Percentiles rank a stretch among this genome's conserved stretches.
These are phyloP conservation scores for Clistopyga incitator DNA, from an alignment of 2,888 invertebrate genomes.

Conservation along the genomic window DNA sequence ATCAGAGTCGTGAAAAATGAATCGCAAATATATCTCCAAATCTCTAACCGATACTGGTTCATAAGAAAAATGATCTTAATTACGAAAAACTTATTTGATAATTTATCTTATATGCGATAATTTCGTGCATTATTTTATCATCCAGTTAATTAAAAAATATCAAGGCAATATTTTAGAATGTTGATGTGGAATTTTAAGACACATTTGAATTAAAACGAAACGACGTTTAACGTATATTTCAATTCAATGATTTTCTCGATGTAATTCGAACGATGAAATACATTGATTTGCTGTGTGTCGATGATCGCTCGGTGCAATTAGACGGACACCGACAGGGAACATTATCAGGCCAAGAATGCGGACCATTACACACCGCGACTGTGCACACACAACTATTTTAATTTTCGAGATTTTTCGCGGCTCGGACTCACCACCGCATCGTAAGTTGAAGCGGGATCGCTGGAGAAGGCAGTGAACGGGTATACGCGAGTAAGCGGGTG, in stretches of 20 bases:
- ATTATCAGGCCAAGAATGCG: conserved; percentile 69
- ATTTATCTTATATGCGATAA: too few species aligned
- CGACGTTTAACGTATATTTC: not conserved
- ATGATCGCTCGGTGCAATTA: not conserved
- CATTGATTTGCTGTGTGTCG: conserved; percentile 1
- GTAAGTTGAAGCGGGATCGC: conserved; percentile 23
- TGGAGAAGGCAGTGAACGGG: conserved; percentile 13
- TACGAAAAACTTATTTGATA: not conserved
- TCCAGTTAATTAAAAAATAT: not conserved
- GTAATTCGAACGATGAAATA: not conserved
- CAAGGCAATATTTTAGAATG: not conserved
- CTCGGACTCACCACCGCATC: conserved; percentile 16
- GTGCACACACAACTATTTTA: conserved; percentile 68
- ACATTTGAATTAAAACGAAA: too few species aligned
- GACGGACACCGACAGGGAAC: conserved; percentile 33
- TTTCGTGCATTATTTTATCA: too few species aligned
- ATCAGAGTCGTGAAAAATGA: not conserved
- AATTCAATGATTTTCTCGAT: not conserved
- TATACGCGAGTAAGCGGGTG: conserved; percentile 5
- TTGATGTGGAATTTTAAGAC: not conserved
- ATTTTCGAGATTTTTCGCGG: conserved; percentile 72
- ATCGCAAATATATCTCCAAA: not conserved
- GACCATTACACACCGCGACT: conserved; percentile 62
- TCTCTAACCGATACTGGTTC: not conserved
- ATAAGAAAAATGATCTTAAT: not conserved